Evolutionary conservation across 2,113 vertebrate genomes (phyloP).

Genomic region (Trogon surrucura): DNA sequence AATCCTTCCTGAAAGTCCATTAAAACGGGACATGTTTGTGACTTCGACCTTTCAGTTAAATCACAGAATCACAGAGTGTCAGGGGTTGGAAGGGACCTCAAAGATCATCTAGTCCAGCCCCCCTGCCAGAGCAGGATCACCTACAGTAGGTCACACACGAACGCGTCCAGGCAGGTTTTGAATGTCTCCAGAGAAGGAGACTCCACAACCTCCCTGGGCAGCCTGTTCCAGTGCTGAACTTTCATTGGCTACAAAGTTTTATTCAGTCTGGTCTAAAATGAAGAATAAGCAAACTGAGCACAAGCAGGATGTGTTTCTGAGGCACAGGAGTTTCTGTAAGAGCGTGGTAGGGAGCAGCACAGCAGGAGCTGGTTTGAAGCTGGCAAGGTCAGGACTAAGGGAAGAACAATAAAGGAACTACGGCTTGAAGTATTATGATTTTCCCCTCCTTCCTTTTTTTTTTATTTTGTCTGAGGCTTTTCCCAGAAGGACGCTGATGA

Average conservation of each 20-base stretch:
- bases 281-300: background rate
- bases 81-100: too few relatives aligned
- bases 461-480: background rate
- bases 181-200: too few relatives aligned
- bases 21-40: background rate
- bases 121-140: too few relatives aligned
- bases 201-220: too few relatives aligned
- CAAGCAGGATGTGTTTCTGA: background rate
- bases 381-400: background rate
- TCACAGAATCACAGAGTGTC: too few relatives aligned
- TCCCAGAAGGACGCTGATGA: background rate
- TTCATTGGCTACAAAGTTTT: background rate
- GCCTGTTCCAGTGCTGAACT: background rate
- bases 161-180: too few relatives aligned
- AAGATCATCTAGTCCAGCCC: too few relatives aligned
- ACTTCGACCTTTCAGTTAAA: background rate
- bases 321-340: background rate
- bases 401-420: background rate
- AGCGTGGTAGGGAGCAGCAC: background rate
- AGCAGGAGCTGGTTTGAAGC: conserved; percentile 27
- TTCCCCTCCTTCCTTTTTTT: background rate
- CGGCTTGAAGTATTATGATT: background rate
- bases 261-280: background rate
- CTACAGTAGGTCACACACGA: too few relatives aligned
- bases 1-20: background rate